Evolutionary conservation across 2,797 vertebrate species (phyloP), one percentile per base, ranked within the genome.

Genomic region (Notolepis coatsorum): DNA sequence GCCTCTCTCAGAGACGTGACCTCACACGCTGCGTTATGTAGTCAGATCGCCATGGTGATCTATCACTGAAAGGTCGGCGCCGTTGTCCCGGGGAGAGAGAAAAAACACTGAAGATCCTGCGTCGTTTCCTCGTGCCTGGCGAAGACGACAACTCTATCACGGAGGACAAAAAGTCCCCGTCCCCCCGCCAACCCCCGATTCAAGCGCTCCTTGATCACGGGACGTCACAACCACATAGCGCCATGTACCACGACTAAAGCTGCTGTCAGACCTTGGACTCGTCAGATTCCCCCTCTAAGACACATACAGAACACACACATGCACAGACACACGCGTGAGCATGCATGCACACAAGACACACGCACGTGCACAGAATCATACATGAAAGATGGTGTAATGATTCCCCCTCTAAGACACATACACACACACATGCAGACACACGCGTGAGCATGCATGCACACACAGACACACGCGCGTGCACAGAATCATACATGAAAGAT

Each of bases 21-120:
- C 28, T 39, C 46, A 39, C n/a, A 20, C 30, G 20, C 37, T 55
- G 15, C 50, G 51, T 58, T 30, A 47, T 47, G n/a, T 12, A 56
- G 45, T 67, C 55, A 48, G 25, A 57, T 73, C 3, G 5, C 51
- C 57, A 65, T 70, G 61, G 30, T 54, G 57, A 83, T 73, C 74
- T 37, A 45, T 71, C 57, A 45, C 27, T 20, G 4, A 57, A 68
- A 23, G 8, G 39, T 70, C 38, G 41, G n/a, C 13, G 43, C 18
- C 53, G 33, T 33, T 50, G 49, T 49, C 39, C 20, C 53, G 13
- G 13, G 30, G 35, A 63, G n/a, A n/a, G n/a, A 12, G 31, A 35
- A 35, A 47, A 63, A 62, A 54, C 5, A 49, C 17, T 39, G 18
- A 15, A 24, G 39, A 47, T 51, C 41, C 17, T 30, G 30, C 57